Evolutionary conservation across 2,888 invertebrate species (phyloP).

Genomic region (Cephus spinipes): DNA sequence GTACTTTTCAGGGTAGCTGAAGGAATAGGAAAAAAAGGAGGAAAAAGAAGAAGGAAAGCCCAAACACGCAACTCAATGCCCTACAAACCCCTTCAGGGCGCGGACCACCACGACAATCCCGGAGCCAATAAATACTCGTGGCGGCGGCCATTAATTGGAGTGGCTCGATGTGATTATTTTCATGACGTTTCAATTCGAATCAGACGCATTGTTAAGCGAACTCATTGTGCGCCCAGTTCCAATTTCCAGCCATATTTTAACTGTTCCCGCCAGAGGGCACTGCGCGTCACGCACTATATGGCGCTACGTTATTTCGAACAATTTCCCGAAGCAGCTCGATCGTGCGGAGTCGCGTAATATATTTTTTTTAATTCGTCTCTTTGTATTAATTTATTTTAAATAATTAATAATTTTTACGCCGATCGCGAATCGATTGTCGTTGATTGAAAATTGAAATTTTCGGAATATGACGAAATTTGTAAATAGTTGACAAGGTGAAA

Average conservation of each 20-base stretch:
- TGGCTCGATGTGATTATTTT: conserved; percentile 57
- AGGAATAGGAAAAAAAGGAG: background rate
- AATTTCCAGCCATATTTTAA: conserved; percentile 47
- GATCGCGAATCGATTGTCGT: background rate
- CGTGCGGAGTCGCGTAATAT: background rate
- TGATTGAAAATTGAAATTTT: background rate
- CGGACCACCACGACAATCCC: background rate
- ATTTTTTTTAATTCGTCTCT: background rate
- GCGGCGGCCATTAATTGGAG: conserved; percentile 50
- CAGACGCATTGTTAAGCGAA: conserved; percentile 52
- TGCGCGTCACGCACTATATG: conserved; percentile 1
- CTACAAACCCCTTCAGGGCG: background rate
- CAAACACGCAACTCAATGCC: background rate
- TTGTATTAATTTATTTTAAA: too few species aligned
- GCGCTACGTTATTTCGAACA: background rate
- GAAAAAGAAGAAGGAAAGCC: background rate
- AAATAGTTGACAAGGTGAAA: too few species aligned
- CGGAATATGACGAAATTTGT: background rate
- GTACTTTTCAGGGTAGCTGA: background rate
- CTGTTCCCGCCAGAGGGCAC: background rate
- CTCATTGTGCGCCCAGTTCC: conserved; percentile 48
- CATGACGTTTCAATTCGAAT: conserved; percentile 56
- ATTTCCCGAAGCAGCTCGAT: background rate
- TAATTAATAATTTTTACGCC: background rate
- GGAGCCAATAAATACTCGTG: conserved; percentile 4